Evolutionary conservation across 1,140 invertebrate genomes (phyloP).

Genomic region (Phortica variegata): DNA sequence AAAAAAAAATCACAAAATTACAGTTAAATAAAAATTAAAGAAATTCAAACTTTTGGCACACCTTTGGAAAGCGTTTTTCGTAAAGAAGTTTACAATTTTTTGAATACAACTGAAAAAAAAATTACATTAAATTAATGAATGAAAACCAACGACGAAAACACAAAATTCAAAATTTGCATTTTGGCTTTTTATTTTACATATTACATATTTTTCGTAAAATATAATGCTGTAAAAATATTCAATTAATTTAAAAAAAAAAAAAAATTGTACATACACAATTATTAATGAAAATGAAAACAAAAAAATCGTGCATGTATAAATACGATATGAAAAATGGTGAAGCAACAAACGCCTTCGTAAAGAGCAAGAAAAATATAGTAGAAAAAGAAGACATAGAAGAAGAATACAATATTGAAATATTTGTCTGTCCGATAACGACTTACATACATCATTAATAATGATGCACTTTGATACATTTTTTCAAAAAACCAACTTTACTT

Average conservation of each 20-base stretch:
- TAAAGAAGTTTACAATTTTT: constrained; percentile 16
- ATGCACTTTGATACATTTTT: too few species aligned
- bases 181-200: constrained; percentile 40
- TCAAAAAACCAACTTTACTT: too few species aligned
- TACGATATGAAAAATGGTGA: too few species aligned
- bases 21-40: constrained; percentile 45
- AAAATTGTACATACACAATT: constrained; percentile 6
- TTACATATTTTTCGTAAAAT: constrained; percentile 29
- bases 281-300: constrained; percentile 3
- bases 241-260: constrained; percentile 23
- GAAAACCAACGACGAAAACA: neutral
- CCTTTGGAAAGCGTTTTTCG: constrained; percentile 56
- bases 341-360: constrained; percentile 40
- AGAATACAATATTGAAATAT: too few species aligned
- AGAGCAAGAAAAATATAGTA: too few species aligned
- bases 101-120: neutral
- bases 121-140: neutral
- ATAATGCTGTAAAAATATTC: constrained; percentile 15
- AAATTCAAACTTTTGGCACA: constrained; percentile 47
- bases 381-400: too few species aligned
- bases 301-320: constrained; percentile 6
- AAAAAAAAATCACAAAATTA: too few species aligned
- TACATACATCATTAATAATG: too few species aligned
- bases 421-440: too few species aligned
- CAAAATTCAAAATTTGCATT: constrained; percentile 47